Percentiles rank a stretch among this genome's conserved stretches.
Conservation (phyloP, 2,888 invertebrate genomes). For the Habrosyne pyritoides region DNA sequence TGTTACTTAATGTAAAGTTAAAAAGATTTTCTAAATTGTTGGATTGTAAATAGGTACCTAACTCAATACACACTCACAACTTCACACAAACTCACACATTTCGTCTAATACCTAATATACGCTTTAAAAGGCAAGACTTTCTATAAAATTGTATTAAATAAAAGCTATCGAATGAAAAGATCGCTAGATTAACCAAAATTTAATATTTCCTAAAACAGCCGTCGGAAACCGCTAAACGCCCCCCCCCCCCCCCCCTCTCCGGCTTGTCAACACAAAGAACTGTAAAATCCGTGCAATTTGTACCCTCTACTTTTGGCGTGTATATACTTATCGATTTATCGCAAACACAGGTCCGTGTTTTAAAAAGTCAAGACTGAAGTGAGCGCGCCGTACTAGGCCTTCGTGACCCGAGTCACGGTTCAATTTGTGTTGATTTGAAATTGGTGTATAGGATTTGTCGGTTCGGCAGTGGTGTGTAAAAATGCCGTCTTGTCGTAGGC, state of each 20-base stretch:
- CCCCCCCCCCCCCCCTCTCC: slow-evolving; percentile 56
- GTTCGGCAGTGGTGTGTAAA: slow-evolving; percentile 65
- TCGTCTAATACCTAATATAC: neutral
- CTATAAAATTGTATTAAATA: neutral
- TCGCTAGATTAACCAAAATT: slow-evolving; percentile 51
- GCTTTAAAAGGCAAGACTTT: too few species aligned
- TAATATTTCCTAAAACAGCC: slow-evolving; percentile 70
- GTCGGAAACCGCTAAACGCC: slow-evolving; percentile 61
- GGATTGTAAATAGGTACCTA: too few species aligned
- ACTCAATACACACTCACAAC: too few species aligned
- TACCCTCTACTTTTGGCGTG: slow-evolving; percentile 68
- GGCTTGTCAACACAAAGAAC: slow-evolving; percentile 69
- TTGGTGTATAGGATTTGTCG: slow-evolving; percentile 61
- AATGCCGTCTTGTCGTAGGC: slow-evolving; percentile 79
- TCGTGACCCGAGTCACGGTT: slow-evolving; percentile 36
- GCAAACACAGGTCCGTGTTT: slow-evolving; percentile 70
- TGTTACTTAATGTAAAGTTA: too few species aligned
- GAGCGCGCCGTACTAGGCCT: slow-evolving; percentile 27
- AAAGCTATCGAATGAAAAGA: slow-evolving; percentile 22
- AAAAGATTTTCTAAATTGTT: too few species aligned
- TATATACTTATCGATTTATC: slow-evolving; percentile 81
- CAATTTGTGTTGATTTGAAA: slow-evolving; percentile 41
- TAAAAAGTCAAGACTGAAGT: slow-evolving; percentile 58
- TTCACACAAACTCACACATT: neutral
- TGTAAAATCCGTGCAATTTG: slow-evolving; percentile 77